A percentile compares a stretch with the other conserved stretches of the same genome.
These are phyloP conservation scores for Suricata suricatta DNA, from an alignment of 2,113 vertebrate species.

Conservation along the genomic window DNA sequence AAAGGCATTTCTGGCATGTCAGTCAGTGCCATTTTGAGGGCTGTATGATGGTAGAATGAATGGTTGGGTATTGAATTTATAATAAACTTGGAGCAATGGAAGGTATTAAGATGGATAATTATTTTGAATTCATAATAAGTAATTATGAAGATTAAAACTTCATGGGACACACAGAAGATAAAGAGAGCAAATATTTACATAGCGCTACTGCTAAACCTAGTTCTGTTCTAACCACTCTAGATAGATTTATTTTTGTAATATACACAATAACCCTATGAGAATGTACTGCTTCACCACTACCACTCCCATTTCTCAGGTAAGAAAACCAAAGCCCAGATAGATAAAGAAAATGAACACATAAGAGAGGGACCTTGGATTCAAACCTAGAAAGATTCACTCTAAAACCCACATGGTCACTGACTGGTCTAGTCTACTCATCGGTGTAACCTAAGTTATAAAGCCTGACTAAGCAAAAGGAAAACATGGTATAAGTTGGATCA, in stretches of 20 bases:
- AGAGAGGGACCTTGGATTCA: not conserved
- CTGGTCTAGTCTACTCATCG: not conserved
- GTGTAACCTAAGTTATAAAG: not conserved
- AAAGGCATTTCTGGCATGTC: not conserved
- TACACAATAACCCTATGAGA: not conserved
- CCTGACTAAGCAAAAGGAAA: not conserved
- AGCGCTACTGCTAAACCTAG: fast-evolving
- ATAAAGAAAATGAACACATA: not conserved
- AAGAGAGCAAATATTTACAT: not conserved
- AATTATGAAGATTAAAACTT: not conserved
- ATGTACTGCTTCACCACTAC: no score
- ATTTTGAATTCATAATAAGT: not conserved
- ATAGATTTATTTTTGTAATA: not conserved
- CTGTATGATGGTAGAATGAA: not conserved
- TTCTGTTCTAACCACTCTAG: not conserved
- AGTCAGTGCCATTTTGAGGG: fast-evolving
- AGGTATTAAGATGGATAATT: not conserved
- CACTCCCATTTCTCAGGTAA: not conserved
- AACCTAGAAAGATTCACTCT: not conserved
- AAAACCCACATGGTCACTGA: not conserved
- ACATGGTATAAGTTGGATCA: not conserved
- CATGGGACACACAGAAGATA: no score
- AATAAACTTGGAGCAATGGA: not conserved
- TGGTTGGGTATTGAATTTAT: not conserved
- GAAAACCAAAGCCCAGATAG: not conserved